Evolutionary conservation across 2,888 invertebrate genomes (phyloP).

Genomic region (Standfussiana lucernea): DNA sequence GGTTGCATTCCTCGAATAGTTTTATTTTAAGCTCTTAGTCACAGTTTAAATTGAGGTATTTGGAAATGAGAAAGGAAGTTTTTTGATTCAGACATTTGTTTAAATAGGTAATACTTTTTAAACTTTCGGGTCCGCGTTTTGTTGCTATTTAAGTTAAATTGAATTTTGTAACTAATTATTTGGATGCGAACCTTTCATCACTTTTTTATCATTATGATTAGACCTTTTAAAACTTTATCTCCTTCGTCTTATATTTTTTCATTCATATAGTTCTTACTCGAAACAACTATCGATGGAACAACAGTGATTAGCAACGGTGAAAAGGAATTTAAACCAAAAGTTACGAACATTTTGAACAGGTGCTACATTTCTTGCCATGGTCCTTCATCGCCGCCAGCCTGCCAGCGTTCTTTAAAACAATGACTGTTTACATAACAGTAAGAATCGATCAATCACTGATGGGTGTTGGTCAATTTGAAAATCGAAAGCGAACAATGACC

Average conservation of each 20-base stretch:
- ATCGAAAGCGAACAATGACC: slow-evolving; percentile 66
- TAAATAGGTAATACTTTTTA: neutral
- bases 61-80: slow-evolving; percentile 2
- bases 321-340: slow-evolving; percentile 1
- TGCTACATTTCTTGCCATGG: slow-evolving; percentile 1
- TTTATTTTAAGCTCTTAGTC: slow-evolving; percentile 40
- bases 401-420: slow-evolving; percentile 36
- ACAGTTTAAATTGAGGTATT: slow-evolving; percentile 31
- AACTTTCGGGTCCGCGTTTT: neutral
- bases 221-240: neutral
- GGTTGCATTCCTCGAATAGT: slow-evolving; percentile 46
- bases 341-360: neutral
- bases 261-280: neutral
- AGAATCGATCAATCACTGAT: slow-evolving; percentile 37
- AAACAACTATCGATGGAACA: neutral
- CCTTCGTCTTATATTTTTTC: neutral
- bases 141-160: neutral
- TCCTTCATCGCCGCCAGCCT: slow-evolving; percentile 1
- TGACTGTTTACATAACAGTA: slow-evolving; percentile 46
- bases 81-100: neutral
- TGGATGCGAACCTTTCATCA: neutral
- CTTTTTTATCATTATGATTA: neutral
- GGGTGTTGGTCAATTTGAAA: slow-evolving; percentile 53
- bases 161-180: neutral
- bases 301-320: neutral